Evolutionary conservation across 1,140 invertebrate genomes (phyloP), one percentile per base, ranked within the genome.

Genomic region (Aphaenogaster floridana): DNA sequence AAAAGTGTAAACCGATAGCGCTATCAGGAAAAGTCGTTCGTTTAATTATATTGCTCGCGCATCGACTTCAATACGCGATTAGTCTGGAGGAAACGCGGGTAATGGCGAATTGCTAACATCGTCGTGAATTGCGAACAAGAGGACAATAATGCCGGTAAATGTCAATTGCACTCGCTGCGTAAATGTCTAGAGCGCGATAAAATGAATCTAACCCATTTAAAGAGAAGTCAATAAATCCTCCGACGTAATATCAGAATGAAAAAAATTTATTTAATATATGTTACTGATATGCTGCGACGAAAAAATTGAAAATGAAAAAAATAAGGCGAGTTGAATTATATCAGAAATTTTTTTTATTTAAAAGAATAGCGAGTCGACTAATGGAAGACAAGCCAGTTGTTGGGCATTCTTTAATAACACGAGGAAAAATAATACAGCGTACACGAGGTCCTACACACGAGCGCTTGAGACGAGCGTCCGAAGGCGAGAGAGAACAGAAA

Each of bases 21-120:
- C 45, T 81, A 72, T 83, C 8, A 54, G n/a, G 4, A 50, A 76
- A 84, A 63, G 42, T 63, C 54, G 28, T 13, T 59, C 28, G 28
- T 74, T 84, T 84, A 61, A 76, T 76, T 39, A n/a, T 74, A 74
- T 61, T 13, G 52, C 6, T 74, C 42, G n/a, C n/a, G 21, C 59
- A 83, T 83, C 52, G 42, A 84, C 28, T n/a, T 66, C 28, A 45
- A 64, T 17, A 57, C 15, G 8, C 15, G 13, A 68, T 45, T 61
- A 52, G 4, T 52, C 3, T 50, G 17, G 48, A 69, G n/a, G 13
- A 80, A 68, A 50, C 15, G 21, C 6, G 15, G n/a, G 2, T 39
- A n/a, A 78, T n/a, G 28, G 9, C 2, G 15, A 71, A 71, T 81
- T 54, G 48, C 13, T 15, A 69, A 69, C n/a, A 68, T 71, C 15